Evolutionary conservation across 2,888 invertebrate genomes (phyloP), one percentile per base, ranked within the genome.

Genomic region (Thalpophila matura): DNA sequence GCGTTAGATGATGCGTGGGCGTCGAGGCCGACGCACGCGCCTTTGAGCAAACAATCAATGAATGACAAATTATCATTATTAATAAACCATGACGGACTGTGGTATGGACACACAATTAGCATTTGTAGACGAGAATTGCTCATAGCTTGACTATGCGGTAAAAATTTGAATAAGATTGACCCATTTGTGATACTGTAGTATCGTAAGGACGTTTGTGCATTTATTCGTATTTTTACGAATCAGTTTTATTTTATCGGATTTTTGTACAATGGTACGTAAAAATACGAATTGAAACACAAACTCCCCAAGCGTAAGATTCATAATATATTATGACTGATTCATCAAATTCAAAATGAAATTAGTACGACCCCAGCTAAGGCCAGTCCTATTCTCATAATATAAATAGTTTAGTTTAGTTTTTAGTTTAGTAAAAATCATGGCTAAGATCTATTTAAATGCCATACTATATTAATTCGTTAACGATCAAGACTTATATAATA

Each of bases 41-140:
- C 81, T 85, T 84, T 84, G 71, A 83, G 83, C 87, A 87, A 89
- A 91, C 89, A 90, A 88, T 89, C 90, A 88, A 89, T 89, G 89
- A 86, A 89, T 87, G 86, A 90, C 86, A 88, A 90, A 91, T 90
- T 87, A 85, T 79, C 83, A 61, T 73, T 69, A 79, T 77, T 79
- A 72, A 71, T 71, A 69, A 65, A 46, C 43, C 49, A 71, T 71
- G 59, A 59, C 51, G 12, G 14, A 33, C 14, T 35, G 43, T 45
- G 24, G 31, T 29, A 20, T 68, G 40, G 45, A 58, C 4, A 40
- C 22, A n/a, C 58, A 53, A 71, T 63, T 63, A 65, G 27, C 43
- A 49, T 42, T 56, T 46, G 40, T 50, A 18, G 6, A 40, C 20
- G 9, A 20, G 16, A 22, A 20, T 67, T 38, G 26, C 26, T 14